A percentile compares a stretch with the other conserved stretches of the same genome.
Evolutionary conservation across 2,888 invertebrate genomes (phyloP).

Genomic region (Stenurella melanura): DNA sequence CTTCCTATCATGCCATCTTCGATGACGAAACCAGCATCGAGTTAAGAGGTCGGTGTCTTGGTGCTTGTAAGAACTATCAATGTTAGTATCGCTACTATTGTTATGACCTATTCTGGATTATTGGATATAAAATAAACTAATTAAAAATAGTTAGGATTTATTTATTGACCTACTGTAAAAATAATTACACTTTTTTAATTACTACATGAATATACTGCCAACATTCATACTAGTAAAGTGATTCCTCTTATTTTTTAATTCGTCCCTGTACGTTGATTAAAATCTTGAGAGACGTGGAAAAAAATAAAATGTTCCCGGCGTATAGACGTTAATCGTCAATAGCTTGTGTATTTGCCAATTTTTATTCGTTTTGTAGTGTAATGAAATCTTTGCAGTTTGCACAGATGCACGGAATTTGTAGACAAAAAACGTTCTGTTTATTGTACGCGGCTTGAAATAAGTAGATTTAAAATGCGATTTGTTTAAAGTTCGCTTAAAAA

Average conservation of each 20-base stretch:
- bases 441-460: slow-evolving; percentile 21
- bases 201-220: no score
- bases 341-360: slow-evolving; percentile 51
- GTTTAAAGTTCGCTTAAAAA: slow-evolving; percentile 6
- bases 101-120: no score
- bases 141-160: no score
- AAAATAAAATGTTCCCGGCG: slow-evolving; percentile 32
- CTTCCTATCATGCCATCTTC: no score
- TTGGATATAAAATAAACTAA: no score
- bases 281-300: slow-evolving; percentile 33
- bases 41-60: no score
- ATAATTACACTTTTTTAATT: no score
- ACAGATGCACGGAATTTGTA: slow-evolving; percentile 52
- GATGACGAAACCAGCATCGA: no score
- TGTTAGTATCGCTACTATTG: no score
- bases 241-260: slow-evolving; percentile 4
- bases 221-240: not conserved
- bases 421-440: slow-evolving; percentile 39
- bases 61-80: no score
- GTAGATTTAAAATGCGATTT: not conserved
- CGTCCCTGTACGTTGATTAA: slow-evolving; percentile 12
- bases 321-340: slow-evolving; percentile 57
- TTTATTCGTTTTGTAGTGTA: slow-evolving; percentile 50
- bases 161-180: no score
- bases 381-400: slow-evolving; percentile 53